Base-by-base conservation (phyloP, 2,888 invertebrate genomes). In the Helicoverpa assulta region DNA sequence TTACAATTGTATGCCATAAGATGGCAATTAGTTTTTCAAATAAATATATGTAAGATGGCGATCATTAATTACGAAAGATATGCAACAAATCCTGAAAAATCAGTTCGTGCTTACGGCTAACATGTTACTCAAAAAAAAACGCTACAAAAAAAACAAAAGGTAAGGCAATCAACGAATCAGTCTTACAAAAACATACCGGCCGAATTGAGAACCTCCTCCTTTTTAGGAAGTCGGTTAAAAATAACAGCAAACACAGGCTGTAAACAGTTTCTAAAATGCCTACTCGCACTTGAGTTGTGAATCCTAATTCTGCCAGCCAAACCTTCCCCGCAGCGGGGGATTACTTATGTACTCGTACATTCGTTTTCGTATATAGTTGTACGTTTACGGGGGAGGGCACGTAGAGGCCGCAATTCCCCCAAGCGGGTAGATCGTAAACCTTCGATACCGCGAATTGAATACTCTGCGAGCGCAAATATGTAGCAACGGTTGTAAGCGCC, bases 381-480 rank as follows among this genome's bases (percentile, higher is more conserved):
- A 87, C 82, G 86, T 87, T 86, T 87, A 89, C 88, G 88, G 89
- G 89, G 92, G 93, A 91, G 92, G 90, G 91, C 90, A 91, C 91
- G 91, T 90, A 90, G 86, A 90, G 91, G 90, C 94, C 94, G 88
- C 93, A 94, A 94, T 94, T 94, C 94, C 94, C 94, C 94, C 91
- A 90, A 93, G 93, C 93, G 92, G 92, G 91, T 89, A 91, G 94
- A 93, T 94, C 93, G 93, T 94, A 94, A 94, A 93, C 93, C 93
- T 93, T 89, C 92, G 94, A 94, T 94, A 94, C 93, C 93, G 86
- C 93, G 94, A 93, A 94, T 94, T 94, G 94, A 94, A 94, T 92
- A 91, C 91, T 88, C 89, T 78, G 88, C 88, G 88, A 89, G 90
- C 89, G 88, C 92, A 89, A 92, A 92, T 93, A 92, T 91, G 91